Evolutionary conservation across 2,113 vertebrate genomes (phyloP), one percentile per base, ranked within the genome.

Genomic region (Pelvicachromis taeniatus): DNA sequence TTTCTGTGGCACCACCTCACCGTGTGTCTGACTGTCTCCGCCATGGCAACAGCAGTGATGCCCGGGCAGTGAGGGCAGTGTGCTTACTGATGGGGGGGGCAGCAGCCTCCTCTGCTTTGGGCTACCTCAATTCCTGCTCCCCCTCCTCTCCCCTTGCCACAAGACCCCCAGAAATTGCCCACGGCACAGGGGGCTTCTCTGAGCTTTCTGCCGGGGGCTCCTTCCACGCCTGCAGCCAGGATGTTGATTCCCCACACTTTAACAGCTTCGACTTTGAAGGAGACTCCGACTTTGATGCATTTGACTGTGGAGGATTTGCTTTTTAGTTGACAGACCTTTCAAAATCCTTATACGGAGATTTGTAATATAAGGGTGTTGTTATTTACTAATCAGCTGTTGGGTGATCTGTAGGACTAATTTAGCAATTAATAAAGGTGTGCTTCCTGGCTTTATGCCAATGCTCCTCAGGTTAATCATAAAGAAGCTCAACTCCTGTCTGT

Each of bases 61-160:
- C 94, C 1, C 96, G 94, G 19, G 95, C 96, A 0, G 96, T 97
- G 77, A 88, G 96, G 85, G 96, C 96, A 0, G 96, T 97, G 78
- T 97, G 97, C 52, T 88, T 97, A 78, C 90, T 97, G 90, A 97
- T 97, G 96, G 97, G 96, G 1, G 96, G 96, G 12, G 95, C 96
- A 0, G 97, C 97, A 0, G 96, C 96, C 8, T 96, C 96, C 52
- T 97, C 96, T 1, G 95, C 96, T 2, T 82, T 97, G 86, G 96
- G 96, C 11, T 96, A 97, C 95, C 93, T 97, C 77, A 96, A 85
- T 92, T 95, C 96, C 83, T 96, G 95, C 68, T 77, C 94, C 29
- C 90, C 94, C 2, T 59, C 95, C 17, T 91, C 94, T 1, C 92
- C 92, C 3, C 85, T 94, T 0, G 88, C 92, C 2, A 58, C 83